Evolutionary conservation across 2,113 vertebrate genomes (phyloP), one percentile per base, ranked within the genome.

Genomic region (Pelvicachromis taeniatus): DNA sequence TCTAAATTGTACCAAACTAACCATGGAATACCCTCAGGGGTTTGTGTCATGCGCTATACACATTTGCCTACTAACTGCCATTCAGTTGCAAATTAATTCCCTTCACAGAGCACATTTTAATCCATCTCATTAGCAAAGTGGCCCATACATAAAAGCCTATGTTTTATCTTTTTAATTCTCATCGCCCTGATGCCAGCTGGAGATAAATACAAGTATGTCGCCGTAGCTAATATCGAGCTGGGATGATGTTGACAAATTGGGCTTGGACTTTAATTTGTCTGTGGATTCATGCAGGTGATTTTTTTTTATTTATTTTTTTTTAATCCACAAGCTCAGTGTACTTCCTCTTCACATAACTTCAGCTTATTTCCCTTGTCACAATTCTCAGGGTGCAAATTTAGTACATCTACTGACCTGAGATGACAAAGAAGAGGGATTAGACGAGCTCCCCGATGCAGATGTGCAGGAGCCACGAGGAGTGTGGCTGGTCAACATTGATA

Each of bases 31-130:
- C 91, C 93, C 93, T 81, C 26, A 83, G 95, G 94, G 94, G 54
- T 77, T 91, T 82, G 90, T 95, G 94, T 95, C 91, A 94, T 93
- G 89, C 92, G 94, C 87, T 93, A 65, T 80, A 86, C 91, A 82
- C 85, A 68, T 95, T 94, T 87, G 90, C 89, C 87, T 82, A 42
- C 92, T 93, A 94, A 95, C 93, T 91, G 94, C 93, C 92, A 93
- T 95, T 94, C 93, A 95, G 92, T 92, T 95, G 93, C 93, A 96
- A 95, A 96, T 96, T 87, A 95, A 92, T 94, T 94, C 93, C 86
- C 93, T 83, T 92, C 84, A 65, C 93, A 91, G 90, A 94, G 91
- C 94, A 80, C 84, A 48, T 90, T 95, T 95, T 95, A 95, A 95
- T 95, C 94, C 91, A 90, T 91, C 94, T 95, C 95, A 95, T 95